Evolutionary conservation across 2,797 vertebrate genomes (phyloP), one percentile per base, ranked within the genome.

Genomic region (Oophaga sylvatica): DNA sequence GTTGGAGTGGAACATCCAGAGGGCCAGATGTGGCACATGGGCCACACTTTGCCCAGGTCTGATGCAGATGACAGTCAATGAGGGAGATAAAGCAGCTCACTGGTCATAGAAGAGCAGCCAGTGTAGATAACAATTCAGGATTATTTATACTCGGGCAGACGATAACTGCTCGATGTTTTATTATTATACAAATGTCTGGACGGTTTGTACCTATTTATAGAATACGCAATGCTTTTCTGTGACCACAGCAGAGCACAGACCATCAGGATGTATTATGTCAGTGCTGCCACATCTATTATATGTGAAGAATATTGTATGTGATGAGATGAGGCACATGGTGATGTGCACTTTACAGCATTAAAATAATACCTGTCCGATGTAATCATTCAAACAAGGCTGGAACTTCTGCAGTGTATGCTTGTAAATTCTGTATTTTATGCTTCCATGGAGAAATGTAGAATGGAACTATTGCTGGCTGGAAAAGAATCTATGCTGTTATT

Each of bases 261-360:
- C 62, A 65, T 77, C 48, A 35, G 45, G 78, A 76, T 31, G 15
- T 67, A 60, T 85, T 78, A 85, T 78, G n/a, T 78, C 71, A 77
- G 48, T 12, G 29, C 29, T 45, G 22, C 73, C 59, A 48, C 26
- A 59, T 78, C 75, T 31, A 53, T 78, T 85, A 20, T 67, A 19
- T 56, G 26, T 85, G 83, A 85, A 31, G 83, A 85, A 26, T 67
- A 78, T 35, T 78, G 75, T 78, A 57, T 8, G 77, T 67, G 75
- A 85, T 67, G 26, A 68, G 75, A 41, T 76, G 45, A 63, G 77
- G 60, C 57, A 78, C 41, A 78, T 78, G 83, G 59, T 85, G 75
- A 85, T 85, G 75, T 78, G 60, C 83, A 31, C 60, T 77, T 67
- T 7, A 29, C 31, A 84, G 63, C 59, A 84, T 76, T 84, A 84